Conservation (phyloP, 2,113 vertebrate genomes). For the Oreotrochilus melanogaster region DNA sequence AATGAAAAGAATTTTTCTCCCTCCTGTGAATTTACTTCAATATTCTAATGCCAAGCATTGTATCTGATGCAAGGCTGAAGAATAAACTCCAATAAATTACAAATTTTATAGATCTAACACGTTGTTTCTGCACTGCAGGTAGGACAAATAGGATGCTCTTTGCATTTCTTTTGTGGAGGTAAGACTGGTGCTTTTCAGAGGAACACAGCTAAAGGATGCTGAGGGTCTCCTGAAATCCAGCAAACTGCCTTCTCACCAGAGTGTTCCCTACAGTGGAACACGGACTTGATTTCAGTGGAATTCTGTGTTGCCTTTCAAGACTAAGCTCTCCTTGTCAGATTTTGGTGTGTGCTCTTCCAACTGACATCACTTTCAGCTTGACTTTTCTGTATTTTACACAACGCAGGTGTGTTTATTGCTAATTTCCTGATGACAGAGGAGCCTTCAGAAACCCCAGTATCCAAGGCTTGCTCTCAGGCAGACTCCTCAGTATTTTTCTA, state of each 20-base stretch:
- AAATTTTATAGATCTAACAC: background rate
- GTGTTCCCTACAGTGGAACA: conserved; percentile 9
- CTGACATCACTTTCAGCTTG: background rate
- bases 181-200: conserved; percentile 25
- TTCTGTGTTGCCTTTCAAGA: background rate
- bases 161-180: background rate
- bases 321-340: background rate
- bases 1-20: background rate
- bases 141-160: background rate
- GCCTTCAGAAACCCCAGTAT: background rate
- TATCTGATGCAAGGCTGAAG: background rate
- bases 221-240: background rate
- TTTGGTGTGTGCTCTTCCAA: background rate
- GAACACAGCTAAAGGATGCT: conserved; percentile 17
- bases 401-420: background rate
- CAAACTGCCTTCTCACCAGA: background rate
- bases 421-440: background rate
- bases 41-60: conserved; percentile 34
- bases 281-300: background rate
- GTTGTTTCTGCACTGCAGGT: background rate
- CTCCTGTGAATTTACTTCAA: background rate
- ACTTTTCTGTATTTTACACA: background rate
- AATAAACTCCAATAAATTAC: conserved; percentile 24
- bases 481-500: background rate
- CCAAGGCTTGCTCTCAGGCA: background rate